Evolutionary conservation across 1,140 invertebrate genomes (phyloP).

Genomic region (Apolygus lucorum): DNA sequence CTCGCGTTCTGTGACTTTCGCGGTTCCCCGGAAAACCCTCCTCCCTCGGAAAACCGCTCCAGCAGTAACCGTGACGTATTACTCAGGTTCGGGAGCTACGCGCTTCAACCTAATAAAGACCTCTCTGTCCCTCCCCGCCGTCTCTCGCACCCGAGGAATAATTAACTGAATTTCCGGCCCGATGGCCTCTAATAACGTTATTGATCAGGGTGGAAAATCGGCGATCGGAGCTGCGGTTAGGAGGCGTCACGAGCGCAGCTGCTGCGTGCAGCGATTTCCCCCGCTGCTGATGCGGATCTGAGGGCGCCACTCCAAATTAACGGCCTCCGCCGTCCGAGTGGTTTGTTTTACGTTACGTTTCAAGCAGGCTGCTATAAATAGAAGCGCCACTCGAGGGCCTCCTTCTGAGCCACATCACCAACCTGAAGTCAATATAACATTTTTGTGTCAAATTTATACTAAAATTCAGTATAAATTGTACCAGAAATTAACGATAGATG

Average conservation of each 20-base stretch:
- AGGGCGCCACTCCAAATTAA: neutral
- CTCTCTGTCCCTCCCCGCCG: neutral
- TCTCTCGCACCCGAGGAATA: neutral
- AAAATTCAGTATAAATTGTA: no score
- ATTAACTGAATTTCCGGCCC: constrained; percentile 9
- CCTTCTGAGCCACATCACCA: no score
- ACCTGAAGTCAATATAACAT: no score
- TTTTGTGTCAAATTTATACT: no score
- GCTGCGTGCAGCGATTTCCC: neutral
- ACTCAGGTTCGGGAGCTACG: neutral
- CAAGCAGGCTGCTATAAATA: neutral
- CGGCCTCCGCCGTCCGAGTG: neutral
- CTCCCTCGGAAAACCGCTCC: neutral
- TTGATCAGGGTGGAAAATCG: constrained; percentile 1
- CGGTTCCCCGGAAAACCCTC: neutral
- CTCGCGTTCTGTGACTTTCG: neutral
- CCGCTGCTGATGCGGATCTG: neutral
- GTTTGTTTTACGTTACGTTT: neutral
- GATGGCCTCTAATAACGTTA: constrained; percentile 10
- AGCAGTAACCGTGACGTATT: neutral
- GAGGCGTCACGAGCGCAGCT: neutral
- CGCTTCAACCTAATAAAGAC: neutral
- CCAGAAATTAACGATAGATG: no score
- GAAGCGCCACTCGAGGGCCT: neutral
- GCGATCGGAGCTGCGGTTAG: neutral